Conservation (phyloP, 2,888 invertebrate genomes). For the Caenorhabditis doughertyi region DNA sequence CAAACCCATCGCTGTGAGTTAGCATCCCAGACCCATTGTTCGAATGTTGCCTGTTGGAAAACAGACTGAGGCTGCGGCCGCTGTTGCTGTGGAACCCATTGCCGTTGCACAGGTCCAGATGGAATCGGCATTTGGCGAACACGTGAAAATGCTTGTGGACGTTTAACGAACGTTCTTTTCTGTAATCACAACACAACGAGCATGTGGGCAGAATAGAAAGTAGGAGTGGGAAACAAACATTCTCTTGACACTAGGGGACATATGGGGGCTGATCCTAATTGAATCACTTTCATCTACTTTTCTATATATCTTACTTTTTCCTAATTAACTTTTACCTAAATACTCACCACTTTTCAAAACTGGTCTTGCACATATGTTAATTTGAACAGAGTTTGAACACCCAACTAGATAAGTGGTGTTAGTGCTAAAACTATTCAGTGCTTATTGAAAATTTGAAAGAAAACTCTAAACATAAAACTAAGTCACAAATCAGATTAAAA, state of each 20-base stretch:
- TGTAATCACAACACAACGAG: constrained; percentile 65
- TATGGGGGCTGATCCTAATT: too few species aligned
- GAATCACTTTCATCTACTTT: too few species aligned
- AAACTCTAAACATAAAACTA: not conserved
- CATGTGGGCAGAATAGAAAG: constrained; percentile 40
- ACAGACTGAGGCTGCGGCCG: constrained; percentile 46
- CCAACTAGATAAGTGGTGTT: not conserved
- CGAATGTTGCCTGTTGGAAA: constrained; percentile 44
- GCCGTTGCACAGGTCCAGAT: constrained; percentile 24
- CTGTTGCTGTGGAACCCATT: constrained; percentile 49
- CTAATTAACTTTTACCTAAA: not conserved
- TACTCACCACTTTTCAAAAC: too few species aligned
- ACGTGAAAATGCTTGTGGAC: constrained; percentile 74
- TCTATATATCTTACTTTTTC: too few species aligned
- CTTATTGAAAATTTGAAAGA: not conserved
- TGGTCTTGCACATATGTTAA: too few species aligned
- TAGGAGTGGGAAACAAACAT: constrained; percentile 6
- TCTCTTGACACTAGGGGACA: constrained; percentile 3
- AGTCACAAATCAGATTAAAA: not conserved
- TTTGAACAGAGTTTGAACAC: too few species aligned
- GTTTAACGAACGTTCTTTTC: constrained; percentile 56
- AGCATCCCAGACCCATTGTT: constrained; percentile 73
- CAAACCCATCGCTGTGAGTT: constrained; percentile 71
- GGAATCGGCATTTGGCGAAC: constrained; percentile 76
- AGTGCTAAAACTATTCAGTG: not conserved